Evolutionary conservation across 2,888 invertebrate genomes (phyloP).

Genomic region (Drosophila kuntzei): DNA sequence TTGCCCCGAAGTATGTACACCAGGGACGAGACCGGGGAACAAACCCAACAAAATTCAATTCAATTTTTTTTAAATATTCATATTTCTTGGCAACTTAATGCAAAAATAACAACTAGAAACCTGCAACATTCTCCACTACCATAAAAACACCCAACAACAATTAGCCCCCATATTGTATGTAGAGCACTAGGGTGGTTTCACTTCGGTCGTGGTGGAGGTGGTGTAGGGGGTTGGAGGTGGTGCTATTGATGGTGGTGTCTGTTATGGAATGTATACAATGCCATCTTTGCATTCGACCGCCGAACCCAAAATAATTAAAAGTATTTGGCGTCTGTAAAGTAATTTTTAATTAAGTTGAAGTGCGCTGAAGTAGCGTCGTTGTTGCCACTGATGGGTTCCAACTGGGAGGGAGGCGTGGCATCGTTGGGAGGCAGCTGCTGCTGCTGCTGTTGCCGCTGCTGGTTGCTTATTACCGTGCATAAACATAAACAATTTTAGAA

Average conservation of each 20-base stretch:
- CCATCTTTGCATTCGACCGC: slow-evolving; percentile 73
- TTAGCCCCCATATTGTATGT: slow-evolving; percentile 30
- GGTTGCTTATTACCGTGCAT: slow-evolving; percentile 76
- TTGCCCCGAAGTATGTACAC: slow-evolving; percentile 3
- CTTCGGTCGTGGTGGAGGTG: too few species aligned
- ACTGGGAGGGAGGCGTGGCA: slow-evolving; percentile 32
- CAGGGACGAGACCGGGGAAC: too few species aligned
- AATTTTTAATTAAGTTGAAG: slow-evolving; percentile 81
- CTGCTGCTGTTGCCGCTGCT: slow-evolving; percentile 25
- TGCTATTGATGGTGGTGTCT: not conserved
- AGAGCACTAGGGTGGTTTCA: slow-evolving; percentile 8
- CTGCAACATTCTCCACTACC: slow-evolving; percentile 14
- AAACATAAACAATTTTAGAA: slow-evolving; percentile 79
- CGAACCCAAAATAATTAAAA: slow-evolving; percentile 80
- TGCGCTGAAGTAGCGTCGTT: slow-evolving; percentile 56
- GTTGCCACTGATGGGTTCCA: slow-evolving; percentile 36
- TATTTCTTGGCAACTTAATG: slow-evolving; percentile 41
- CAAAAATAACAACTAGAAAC: slow-evolving; percentile 51
- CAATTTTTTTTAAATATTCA: slow-evolving; percentile 26
- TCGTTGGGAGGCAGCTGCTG: slow-evolving; percentile 3
- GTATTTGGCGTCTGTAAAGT: slow-evolving; percentile 80
- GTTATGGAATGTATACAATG: slow-evolving; percentile 34
- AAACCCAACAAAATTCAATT: slow-evolving; percentile 13
- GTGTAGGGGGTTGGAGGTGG: not conserved
- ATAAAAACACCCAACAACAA: slow-evolving; percentile 26